These are phyloP conservation scores for Coelinius sp. DNA, from an alignment of 2,888 invertebrate species.

Conservation along the genomic window DNA sequence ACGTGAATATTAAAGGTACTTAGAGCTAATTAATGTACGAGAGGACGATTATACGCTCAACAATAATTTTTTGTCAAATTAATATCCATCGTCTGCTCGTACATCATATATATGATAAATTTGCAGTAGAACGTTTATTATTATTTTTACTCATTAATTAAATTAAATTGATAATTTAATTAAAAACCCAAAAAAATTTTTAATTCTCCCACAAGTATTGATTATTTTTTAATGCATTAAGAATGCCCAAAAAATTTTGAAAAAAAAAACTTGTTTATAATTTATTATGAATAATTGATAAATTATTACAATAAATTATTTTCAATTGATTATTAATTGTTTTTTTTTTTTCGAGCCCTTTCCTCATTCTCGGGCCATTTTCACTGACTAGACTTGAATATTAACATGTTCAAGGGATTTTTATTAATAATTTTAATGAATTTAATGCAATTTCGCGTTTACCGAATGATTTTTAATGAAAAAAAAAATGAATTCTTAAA, in stretches of 20 bases:
- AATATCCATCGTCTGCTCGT: conserved; percentile 53
- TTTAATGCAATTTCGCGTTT: background rate
- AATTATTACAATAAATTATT: conserved; percentile 20
- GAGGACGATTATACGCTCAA: conserved; percentile 50
- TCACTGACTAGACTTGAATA: conserved; percentile 62
- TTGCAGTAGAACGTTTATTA: conserved; percentile 71
- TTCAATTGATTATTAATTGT: conserved; percentile 36
- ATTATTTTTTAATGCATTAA: too few relatives aligned
- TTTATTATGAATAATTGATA: too few relatives aligned
- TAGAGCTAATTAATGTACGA: conserved; percentile 62
- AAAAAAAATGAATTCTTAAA: background rate
- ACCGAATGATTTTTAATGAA: conserved; percentile 17
- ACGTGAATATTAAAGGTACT: conserved; percentile 63
- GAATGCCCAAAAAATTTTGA: too few relatives aligned
- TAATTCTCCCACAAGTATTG: too few relatives aligned
- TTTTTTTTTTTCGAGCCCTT: conserved; percentile 58
- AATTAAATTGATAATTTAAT: too few relatives aligned
- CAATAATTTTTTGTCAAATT: background rate
- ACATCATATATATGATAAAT: conserved; percentile 58
- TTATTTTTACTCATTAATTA: conserved; percentile 46
- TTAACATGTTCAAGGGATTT: background rate
- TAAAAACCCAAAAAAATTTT: too few relatives aligned
- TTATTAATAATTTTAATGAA: background rate
- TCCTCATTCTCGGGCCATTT: conserved; percentile 68
- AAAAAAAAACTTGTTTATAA: too few relatives aligned